These are phyloP conservation scores for Alligator sinensis DNA, from an alignment of 2,113 vertebrate genomes.

Conservation along the genomic window DNA sequence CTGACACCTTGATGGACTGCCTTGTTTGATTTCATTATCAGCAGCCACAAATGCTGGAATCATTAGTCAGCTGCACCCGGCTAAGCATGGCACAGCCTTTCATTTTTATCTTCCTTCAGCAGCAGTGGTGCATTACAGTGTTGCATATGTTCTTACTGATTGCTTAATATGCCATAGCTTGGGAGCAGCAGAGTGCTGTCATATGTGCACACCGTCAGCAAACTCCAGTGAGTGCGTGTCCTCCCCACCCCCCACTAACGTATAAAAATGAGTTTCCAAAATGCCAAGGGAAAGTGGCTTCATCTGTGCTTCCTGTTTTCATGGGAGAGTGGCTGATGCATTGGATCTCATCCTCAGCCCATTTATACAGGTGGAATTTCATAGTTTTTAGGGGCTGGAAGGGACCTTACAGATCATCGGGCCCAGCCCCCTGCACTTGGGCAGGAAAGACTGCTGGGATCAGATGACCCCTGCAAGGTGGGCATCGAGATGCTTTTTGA, in stretches of 20 bases:
- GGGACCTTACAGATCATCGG: too few relatives aligned
- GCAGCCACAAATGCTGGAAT: constrained; percentile 22
- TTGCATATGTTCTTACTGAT: constrained; percentile 54
- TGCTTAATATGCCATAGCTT: constrained; percentile 17
- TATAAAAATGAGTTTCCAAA: not conserved
- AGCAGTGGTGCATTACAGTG: constrained; percentile 42
- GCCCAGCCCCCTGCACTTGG: too few relatives aligned
- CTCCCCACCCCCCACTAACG: not conserved
- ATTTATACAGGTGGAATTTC: not conserved
- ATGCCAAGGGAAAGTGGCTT: not conserved
- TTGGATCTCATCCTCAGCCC: accelerated
- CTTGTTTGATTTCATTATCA: constrained; percentile 60
- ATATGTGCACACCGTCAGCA: accelerated
- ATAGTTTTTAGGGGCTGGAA: not conserved
- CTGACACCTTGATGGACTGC: not conserved
- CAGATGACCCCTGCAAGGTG: too few relatives aligned
- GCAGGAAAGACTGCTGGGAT: too few relatives aligned
- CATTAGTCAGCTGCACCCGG: constrained; percentile 52
- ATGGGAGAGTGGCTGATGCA: accelerated
- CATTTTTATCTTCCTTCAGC: constrained; percentile 50
- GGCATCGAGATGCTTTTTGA: too few relatives aligned
- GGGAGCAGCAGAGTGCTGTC: not conserved
- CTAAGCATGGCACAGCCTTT: not conserved
- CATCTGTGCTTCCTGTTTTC: not conserved
- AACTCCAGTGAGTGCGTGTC: accelerated